These are phyloP conservation scores for Tenrec ecaudatus DNA, from an alignment of 2,113 vertebrate genomes.

Conservation along the genomic window DNA sequence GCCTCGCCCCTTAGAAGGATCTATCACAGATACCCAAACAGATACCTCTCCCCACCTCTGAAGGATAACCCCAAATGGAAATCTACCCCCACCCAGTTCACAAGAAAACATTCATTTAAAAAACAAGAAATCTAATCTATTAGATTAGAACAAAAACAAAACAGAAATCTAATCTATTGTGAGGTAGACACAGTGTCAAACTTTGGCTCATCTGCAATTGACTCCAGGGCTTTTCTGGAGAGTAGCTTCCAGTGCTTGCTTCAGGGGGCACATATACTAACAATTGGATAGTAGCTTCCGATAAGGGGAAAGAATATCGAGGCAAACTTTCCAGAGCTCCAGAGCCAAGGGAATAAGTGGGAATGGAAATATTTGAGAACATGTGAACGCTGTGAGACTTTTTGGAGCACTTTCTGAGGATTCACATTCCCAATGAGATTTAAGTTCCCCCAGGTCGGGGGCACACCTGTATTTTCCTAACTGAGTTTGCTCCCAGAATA, in stretches of 20 bases:
- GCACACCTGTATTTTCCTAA: constrained; percentile 39
- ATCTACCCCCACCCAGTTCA: neutral
- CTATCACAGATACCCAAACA: neutral
- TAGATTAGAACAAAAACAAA: too few relatives aligned
- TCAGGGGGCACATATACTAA: too few relatives aligned
- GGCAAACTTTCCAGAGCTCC: constrained; percentile 19
- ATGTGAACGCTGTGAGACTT: neutral
- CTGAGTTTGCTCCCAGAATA: constrained; percentile 40
- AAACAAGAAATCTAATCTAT: too few relatives aligned
- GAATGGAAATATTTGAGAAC: constrained; percentile 26
- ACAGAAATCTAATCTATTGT: too few relatives aligned
- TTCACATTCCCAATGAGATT: constrained; percentile 24
- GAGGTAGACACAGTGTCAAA: neutral
- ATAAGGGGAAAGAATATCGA: neutral
- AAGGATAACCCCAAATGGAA: neutral
- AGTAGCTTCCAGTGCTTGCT: neutral
- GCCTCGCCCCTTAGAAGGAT: neutral
- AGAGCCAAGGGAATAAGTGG: neutral
- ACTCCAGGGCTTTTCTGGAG: neutral
- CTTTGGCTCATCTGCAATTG: constrained; percentile 21
- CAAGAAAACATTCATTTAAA: too few relatives aligned
- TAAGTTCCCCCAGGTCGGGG: constrained; percentile 46
- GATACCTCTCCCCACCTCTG: neutral
- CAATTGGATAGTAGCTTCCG: neutral
- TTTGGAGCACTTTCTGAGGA: constrained; percentile 21